phyloP scores from a whole-genome alignment of 2,113 vertebrate species.

The Bettongia penicillata region DNA sequence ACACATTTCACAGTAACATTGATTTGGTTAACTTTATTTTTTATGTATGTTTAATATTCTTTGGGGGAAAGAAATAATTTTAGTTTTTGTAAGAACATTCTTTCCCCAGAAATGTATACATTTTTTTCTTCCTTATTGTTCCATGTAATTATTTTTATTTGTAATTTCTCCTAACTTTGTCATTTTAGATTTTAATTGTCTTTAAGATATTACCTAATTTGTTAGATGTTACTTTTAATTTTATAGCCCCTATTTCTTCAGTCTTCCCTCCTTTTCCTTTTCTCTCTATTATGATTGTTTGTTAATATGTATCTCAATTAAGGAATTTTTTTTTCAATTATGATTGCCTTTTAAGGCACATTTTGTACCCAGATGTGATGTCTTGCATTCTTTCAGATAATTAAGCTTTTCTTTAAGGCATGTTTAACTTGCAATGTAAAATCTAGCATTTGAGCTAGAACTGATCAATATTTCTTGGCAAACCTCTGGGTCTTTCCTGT shows the following conservation, averaged over 20 bases:
- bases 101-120: background rate
- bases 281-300: background rate
- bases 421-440: background rate
- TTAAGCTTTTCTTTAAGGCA: no score
- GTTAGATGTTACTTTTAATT: background rate
- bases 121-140: background rate
- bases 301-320: background rate
- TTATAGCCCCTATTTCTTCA: background rate
- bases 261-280: background rate
- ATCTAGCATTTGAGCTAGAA: background rate
- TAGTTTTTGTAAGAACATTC: background rate
- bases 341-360: no score
- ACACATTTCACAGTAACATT: background rate
- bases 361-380: no score
- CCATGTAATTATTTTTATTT: background rate
- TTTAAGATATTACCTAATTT: background rate
- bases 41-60: background rate
- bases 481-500: background rate
- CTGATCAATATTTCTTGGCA: constrained; percentile 4
- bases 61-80: background rate
- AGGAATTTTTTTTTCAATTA: background rate
- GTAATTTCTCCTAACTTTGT: background rate
- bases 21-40: background rate
- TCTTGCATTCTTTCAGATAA: no score
- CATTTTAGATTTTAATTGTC: background rate